phyloP scores from a whole-genome alignment of 2,888 invertebrate species.

The Drosophila pseudotakahashii region DNA sequence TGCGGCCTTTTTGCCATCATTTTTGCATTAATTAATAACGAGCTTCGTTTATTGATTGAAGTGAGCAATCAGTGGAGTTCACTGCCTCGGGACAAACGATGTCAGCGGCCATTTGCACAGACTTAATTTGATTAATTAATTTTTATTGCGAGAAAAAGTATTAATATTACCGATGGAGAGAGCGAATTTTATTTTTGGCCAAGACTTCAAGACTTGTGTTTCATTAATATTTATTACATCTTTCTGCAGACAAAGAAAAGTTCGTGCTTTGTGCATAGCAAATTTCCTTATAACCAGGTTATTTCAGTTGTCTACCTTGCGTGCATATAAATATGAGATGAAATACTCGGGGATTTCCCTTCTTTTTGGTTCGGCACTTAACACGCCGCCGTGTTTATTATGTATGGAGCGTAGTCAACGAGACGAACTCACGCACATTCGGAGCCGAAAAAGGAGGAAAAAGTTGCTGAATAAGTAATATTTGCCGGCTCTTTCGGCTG shows the following conservation, averaged over 20 bases:
- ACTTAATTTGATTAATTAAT: constrained; percentile 57
- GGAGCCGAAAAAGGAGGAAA: constrained; percentile 22
- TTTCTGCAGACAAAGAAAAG: constrained; percentile 44
- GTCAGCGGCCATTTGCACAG: constrained; percentile 51
- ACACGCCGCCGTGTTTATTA: constrained; percentile 75
- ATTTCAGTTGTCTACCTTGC: constrained; percentile 39
- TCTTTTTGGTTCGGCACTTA: constrained; percentile 56
- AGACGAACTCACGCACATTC: constrained; percentile 59
- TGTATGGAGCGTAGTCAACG: constrained; percentile 73
- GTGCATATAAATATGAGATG: constrained; percentile 46
- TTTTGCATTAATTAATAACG: constrained; percentile 72
- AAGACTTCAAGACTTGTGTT: constrained; percentile 24
- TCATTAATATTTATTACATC: constrained; percentile 35
- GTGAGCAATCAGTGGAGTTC: constrained; percentile 46
- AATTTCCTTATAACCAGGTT: constrained; percentile 51
- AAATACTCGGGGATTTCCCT: constrained; percentile 18
- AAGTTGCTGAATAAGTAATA: constrained; percentile 77
- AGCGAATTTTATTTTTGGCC: neutral
- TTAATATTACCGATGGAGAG: neutral
- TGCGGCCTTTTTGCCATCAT: constrained; percentile 51
- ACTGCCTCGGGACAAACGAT: constrained; percentile 42
- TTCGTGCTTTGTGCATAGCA: constrained; percentile 61
- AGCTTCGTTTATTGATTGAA: constrained; percentile 62
- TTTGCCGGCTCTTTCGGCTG: constrained; percentile 48
- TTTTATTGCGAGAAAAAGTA: constrained; percentile 10